Percentiles rank a stretch among this genome's conserved stretches.
Conservation (phyloP, 2,113 vertebrate species). For the Heliornis fulica region DNA sequence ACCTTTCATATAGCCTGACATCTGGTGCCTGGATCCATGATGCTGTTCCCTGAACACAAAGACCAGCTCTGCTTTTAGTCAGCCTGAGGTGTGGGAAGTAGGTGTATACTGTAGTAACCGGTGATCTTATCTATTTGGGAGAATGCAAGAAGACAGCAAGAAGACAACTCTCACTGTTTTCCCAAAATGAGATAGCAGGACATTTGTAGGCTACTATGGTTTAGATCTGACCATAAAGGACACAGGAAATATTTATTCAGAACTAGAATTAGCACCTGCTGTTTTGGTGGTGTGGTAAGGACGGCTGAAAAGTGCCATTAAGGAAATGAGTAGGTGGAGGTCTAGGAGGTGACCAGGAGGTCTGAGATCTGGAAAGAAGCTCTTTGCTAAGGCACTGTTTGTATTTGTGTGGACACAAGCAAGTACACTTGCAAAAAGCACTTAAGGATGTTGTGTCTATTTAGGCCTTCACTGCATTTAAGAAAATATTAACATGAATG, state of each 20-base stretch:
- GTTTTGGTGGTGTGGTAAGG: constrained; percentile 32
- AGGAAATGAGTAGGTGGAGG: constrained; percentile 59
- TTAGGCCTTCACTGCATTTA: neutral
- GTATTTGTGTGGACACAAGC: neutral
- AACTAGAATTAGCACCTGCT: constrained; percentile 71
- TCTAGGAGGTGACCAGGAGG: constrained; percentile 55
- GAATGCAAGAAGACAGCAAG: neutral
- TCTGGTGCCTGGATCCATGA: neutral
- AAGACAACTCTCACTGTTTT: constrained; percentile 12
- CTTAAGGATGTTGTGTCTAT: neutral
- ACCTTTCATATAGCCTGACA: neutral
- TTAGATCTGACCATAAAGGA: constrained; percentile 55
- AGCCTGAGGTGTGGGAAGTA: neutral
- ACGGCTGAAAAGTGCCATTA: constrained; percentile 67
- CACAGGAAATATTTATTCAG: constrained; percentile 77
- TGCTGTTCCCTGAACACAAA: neutral
- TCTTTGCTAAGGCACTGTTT: constrained; percentile 38
- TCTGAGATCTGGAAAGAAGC: neutral
- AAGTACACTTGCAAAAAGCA: neutral
- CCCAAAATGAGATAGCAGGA: neutral
- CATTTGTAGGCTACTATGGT: neutral
- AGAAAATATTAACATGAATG: neutral
- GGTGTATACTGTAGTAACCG: neutral
- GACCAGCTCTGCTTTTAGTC: neutral
- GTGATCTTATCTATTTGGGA: neutral